Evolutionary conservation across 1,140 invertebrate species (phyloP), one percentile per base, ranked within the genome.

Genomic region (Nephila pilipes): DNA sequence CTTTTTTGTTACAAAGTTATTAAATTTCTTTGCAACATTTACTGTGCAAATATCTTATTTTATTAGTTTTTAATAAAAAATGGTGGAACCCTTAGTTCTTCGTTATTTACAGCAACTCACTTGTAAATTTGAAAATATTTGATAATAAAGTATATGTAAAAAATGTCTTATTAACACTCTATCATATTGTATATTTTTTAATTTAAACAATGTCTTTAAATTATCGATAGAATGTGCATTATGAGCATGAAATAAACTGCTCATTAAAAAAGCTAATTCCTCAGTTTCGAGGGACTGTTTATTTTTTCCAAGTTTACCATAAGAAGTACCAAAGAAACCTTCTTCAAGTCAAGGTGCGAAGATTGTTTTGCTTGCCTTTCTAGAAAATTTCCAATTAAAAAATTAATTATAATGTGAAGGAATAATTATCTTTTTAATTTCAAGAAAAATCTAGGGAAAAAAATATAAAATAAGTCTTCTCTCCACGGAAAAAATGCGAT

Each of bases 311-410:
- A n/a, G 16, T 14, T 14, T 32, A 14, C 29, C 69, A 20, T 75
- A 75, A 75, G 69, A 75, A 75, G 69, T 32, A 29, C 32, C 36
- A 36, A 75, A 29, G 6, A 20, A 14, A 75, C 36, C 32, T 6
- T 46, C 32, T 36, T 2, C 25, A 6, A 75, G 69, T 75, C 69
- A 75, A 75, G 69, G 29, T 32, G 18, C 3, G 69, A 29, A 75
- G 16, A 36, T 18, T 29, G 12, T 36, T 32, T 75, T 75, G 29
- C 4, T 16, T 32, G 69, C 32, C 69, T 75, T 36, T 36, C 29
- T 75, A 29, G 16, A 14, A 32, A 75, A 75, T 75, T 75, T 75
- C 69, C 69, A 75, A 75, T 75, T 75, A 75, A 75, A 36, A 75
- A 75, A 75, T 29, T 75, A 75, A 75, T 75, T 75, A 75, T 36